Evolutionary conservation across 1,140 invertebrate genomes (phyloP).

Genomic region (Drosophila tani): DNA sequence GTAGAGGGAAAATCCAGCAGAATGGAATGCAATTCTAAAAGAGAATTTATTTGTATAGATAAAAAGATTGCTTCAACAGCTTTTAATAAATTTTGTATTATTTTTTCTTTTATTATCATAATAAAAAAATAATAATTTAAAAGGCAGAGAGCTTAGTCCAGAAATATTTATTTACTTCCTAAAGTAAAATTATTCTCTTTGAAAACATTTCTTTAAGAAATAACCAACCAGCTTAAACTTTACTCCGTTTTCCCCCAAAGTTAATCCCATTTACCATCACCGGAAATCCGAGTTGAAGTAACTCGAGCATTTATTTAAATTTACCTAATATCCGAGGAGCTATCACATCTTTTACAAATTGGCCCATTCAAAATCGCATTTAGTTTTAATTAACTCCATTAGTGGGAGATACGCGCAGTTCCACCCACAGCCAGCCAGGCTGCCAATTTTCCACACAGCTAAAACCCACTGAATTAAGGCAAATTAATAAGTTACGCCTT

Average conservation of each 20-base stretch:
- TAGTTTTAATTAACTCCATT: conserved; percentile 56
- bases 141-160: too few relatives aligned
- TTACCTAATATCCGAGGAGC: conserved; percentile 8
- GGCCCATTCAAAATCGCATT: conserved; percentile 42
- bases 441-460: conserved; percentile 67
- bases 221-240: too few relatives aligned
- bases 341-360: conserved; percentile 40
- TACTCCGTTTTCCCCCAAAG: not conserved
- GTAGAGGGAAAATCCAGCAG: not conserved
- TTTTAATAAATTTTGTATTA: not conserved
- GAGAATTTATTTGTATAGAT: not conserved
- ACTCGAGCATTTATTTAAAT: not conserved
- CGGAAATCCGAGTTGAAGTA: conserved; percentile 2
- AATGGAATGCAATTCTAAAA: not conserved
- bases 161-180: not conserved
- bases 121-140: too few relatives aligned
- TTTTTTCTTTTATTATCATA: too few relatives aligned
- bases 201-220: not conserved
- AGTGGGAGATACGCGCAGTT: conserved; percentile 38
- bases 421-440: conserved; percentile 13
- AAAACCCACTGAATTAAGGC: conserved; percentile 74
- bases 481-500: conserved; percentile 72
- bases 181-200: not conserved
- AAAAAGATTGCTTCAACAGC: not conserved
- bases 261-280: not conserved